A percentile compares a stretch with the other conserved stretches of the same genome.
These are phyloP conservation scores for Drosophila dives DNA, from an alignment of 2,888 invertebrate species.

Conservation along the genomic window DNA sequence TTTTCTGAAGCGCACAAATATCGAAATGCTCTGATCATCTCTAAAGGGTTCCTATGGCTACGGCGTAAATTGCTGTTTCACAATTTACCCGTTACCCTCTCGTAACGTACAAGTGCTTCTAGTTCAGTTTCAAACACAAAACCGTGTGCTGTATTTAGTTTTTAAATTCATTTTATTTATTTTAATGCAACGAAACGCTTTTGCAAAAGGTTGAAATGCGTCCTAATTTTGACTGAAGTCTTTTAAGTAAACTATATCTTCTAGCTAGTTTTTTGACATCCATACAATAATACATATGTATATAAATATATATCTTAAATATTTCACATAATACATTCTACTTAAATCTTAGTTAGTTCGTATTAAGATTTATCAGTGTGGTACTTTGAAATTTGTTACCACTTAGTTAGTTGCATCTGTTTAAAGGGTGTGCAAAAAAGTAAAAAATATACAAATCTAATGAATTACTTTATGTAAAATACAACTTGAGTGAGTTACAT, in stretches of 20 bases:
- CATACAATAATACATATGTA: constrained; percentile 32
- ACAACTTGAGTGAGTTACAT: constrained; percentile 46
- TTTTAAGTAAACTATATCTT: constrained; percentile 51
- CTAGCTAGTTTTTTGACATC: constrained; percentile 26
- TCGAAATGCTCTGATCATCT: constrained; percentile 38
- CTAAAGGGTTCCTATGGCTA: constrained; percentile 4
- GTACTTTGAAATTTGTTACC: constrained; percentile 21
- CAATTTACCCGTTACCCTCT: constrained; percentile 26
- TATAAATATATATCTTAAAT: constrained; percentile 36
- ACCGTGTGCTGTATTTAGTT: constrained; percentile 67
- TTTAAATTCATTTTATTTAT: constrained; percentile 21
- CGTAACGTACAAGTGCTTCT: constrained; percentile 53
- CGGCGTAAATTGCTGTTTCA: constrained; percentile 1
- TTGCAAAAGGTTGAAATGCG: constrained; percentile 57
- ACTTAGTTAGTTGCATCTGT: constrained; percentile 42
- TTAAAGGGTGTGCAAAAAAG: constrained; percentile 11
- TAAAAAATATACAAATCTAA: constrained; percentile 50
- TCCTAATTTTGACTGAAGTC: constrained; percentile 76
- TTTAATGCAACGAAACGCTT: constrained; percentile 71
- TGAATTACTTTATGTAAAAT: constrained; percentile 17
- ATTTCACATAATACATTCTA: constrained; percentile 30
- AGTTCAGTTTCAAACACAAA: constrained; percentile 68
- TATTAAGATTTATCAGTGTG: constrained; percentile 13
- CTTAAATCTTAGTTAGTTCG: constrained; percentile 27
- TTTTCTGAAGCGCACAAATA: constrained; percentile 77